Percentiles rank a stretch among this genome's conserved stretches.
Evolutionary conservation across 2,113 vertebrate species (phyloP).

Genomic region (Psittacus erithacus): DNA sequence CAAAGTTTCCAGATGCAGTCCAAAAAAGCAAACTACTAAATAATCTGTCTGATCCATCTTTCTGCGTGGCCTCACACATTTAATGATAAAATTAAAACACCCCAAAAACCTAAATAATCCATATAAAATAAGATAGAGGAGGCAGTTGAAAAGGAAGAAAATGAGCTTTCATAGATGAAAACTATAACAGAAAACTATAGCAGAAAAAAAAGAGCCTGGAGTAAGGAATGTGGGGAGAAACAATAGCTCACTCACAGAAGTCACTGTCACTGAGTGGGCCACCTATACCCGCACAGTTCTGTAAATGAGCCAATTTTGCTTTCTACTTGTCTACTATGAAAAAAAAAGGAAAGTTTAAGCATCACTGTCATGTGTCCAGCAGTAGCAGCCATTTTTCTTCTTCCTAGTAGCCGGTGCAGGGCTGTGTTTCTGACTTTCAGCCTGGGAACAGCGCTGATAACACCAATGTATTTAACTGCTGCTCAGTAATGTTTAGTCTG

Average conservation of each 20-base stretch:
- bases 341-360: not conserved
- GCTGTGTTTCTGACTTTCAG: no score
- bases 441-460: no score
- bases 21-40: not conserved
- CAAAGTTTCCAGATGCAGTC: not conserved
- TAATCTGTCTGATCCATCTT: not conserved
- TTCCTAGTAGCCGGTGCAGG: no score
- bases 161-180: not conserved
- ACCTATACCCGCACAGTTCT: not conserved
- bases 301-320: not conserved
- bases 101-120: not conserved
- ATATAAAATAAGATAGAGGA: not conserved
- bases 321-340: not conserved
- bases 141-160: not conserved
- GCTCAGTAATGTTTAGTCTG: no score
- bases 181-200: not conserved
- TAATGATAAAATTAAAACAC: not conserved
- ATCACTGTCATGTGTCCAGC: no score
- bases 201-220: not conserved
- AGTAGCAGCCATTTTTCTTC: no score
- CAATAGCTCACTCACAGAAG: fast-evolving
- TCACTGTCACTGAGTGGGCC: not conserved
- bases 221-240: not conserved
- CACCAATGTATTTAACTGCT: no score
- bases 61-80: not conserved